Conservation (phyloP, 1,140 invertebrate species). For the Brevipalpus yothersi region DNA sequence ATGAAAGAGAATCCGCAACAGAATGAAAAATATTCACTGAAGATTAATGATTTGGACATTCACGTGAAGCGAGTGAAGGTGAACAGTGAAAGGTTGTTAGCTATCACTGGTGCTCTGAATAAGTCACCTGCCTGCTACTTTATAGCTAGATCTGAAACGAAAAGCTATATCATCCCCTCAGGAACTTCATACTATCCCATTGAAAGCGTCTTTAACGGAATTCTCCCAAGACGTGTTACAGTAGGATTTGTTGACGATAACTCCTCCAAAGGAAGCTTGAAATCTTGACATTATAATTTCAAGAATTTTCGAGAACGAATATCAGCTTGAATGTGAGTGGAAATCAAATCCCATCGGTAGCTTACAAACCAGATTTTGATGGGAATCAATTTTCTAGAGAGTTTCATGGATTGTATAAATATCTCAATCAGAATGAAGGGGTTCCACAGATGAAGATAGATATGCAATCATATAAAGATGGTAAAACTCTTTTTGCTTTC, state of each 20-base stretch:
- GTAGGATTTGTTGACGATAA: background rate
- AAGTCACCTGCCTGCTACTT: background rate
- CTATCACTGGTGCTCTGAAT: background rate
- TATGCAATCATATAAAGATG: background rate
- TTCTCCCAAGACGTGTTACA: background rate
- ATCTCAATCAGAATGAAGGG: background rate
- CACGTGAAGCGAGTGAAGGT: background rate
- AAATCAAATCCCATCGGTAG: background rate
- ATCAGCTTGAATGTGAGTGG: background rate
- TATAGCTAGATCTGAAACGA: background rate
- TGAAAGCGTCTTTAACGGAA: background rate
- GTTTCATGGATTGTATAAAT: background rate
- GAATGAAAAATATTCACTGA: background rate
- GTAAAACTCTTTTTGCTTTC: background rate
- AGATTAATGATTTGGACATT: background rate
- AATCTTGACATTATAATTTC: background rate
- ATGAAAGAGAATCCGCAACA: background rate
- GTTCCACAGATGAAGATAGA: background rate
- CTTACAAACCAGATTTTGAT: background rate
- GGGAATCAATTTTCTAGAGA: background rate
- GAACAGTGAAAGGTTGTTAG: background rate
- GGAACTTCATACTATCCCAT: background rate
- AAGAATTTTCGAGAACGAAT: background rate
- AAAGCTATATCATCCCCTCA: background rate
- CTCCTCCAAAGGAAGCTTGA: background rate